Percentiles rank a stretch among this genome's conserved stretches.
Conservation (phyloP, 1,140 invertebrate genomes). For the Sycobia sp. region DNA sequence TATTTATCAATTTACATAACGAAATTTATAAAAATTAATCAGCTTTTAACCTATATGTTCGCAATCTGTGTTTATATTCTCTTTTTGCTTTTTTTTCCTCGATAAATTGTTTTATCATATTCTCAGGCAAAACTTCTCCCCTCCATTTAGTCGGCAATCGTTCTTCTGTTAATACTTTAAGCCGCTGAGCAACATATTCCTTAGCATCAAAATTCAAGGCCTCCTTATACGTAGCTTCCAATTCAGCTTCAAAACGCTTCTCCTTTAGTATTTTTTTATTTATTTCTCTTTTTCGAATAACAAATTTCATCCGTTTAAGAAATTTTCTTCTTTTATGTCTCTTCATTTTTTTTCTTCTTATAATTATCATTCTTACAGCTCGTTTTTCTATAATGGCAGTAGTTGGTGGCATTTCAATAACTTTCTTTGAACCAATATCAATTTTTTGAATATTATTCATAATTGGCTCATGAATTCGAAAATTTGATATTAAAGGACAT, state of each 20-base stretch:
- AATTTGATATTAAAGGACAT: slow-evolving; percentile 32
- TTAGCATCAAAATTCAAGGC: slow-evolving; percentile 79
- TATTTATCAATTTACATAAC: slow-evolving; percentile 11
- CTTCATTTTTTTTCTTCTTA: slow-evolving; percentile 83
- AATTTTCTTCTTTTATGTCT: slow-evolving; percentile 83
- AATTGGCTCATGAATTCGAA: slow-evolving; percentile 35
- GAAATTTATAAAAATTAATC: neutral
- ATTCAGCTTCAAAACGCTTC: slow-evolving; percentile 74
- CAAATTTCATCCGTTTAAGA: slow-evolving; percentile 76
- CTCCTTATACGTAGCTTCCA: slow-evolving; percentile 71
- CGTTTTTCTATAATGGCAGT: slow-evolving; percentile 63
- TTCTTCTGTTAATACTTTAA: slow-evolving; percentile 68
- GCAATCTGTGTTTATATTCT: slow-evolving; percentile 24
- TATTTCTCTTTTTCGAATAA: slow-evolving; percentile 73
- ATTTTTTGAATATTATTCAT: slow-evolving; percentile 41
- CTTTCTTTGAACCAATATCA: slow-evolving; percentile 39
- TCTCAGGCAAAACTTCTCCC: slow-evolving; percentile 69
- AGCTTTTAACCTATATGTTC: slow-evolving; percentile 28
- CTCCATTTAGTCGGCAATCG: slow-evolving; percentile 68
- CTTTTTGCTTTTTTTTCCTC: slow-evolving; percentile 41
- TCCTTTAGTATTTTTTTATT: slow-evolving; percentile 74
- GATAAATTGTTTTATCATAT: slow-evolving; percentile 65
- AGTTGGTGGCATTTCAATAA: slow-evolving; percentile 46
- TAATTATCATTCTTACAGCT: slow-evolving; percentile 76
- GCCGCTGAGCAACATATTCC: slow-evolving; percentile 69